Base-by-base conservation (phyloP, 1,140 invertebrate species). In the Druon quercuslanigerum region DNA sequence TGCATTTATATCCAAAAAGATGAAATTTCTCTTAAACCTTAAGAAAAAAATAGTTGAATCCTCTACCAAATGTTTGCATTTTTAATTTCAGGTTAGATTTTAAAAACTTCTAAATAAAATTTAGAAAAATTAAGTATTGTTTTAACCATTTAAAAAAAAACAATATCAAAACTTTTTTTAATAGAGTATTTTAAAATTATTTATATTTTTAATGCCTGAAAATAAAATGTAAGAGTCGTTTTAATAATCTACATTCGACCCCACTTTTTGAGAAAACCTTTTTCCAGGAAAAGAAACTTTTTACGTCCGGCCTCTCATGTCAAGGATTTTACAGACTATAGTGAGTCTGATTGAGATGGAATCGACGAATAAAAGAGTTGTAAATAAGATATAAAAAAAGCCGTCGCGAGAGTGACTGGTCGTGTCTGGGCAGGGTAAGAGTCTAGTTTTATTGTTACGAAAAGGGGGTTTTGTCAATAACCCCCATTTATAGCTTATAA, bases 401-500 rank as follows among this genome's bases (percentile, higher is more conserved):
- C 77, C 80, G 73, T 79, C 80, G 79, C 73, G 78, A 84, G 82
- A 90, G 89, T 90, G 88, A 87, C 89, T 90, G 87, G 86, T 79
- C 88, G 83, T 91, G 89, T 91, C 85, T 87, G 85, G 86, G 74
- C 79, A 82, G 79, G 78, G 80, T 83, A 84, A 87, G 87, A 89
- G 88, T 88, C 86, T 87, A 76, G 80, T 91, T 91, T 91, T 91
- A 91, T 90, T 90, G 88, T 85, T 79, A 86, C 86, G 7, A 84
- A 87, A 86, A 86, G 85, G 85, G 82, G 78, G 76, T 80, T 33
- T 75, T 77, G 78, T 77, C 89, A 89, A 91, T 91, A 91, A 90
- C 87, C 84, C 76, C 81, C 89, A 91, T 91, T 91, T 91, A 91
- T 90, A 89, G 90, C 88, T 91, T 91, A 91, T 91, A 91, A 91